These are phyloP conservation scores for Monarcha castaneiventris DNA, from an alignment of 2,113 vertebrate genomes.

Conservation along the genomic window DNA sequence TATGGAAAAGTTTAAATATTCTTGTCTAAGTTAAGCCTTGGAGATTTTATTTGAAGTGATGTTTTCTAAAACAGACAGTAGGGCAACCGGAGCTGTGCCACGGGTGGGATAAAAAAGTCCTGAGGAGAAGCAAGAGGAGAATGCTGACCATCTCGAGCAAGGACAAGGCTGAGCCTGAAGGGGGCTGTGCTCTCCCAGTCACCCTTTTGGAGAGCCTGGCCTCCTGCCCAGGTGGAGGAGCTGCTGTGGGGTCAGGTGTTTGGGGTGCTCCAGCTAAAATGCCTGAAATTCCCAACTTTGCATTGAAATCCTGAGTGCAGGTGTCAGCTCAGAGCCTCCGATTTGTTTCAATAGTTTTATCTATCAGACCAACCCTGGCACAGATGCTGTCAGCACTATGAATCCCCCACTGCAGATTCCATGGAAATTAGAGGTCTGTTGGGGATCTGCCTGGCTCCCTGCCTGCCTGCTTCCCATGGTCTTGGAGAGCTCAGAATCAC, in stretches of 20 bases:
- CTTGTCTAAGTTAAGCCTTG: conserved; percentile 42
- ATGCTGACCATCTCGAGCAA: neutral
- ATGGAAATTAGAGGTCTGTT: neutral
- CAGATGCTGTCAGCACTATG: fast-evolving
- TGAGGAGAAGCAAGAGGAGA: neutral
- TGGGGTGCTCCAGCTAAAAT: neutral
- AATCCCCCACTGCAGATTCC: neutral
- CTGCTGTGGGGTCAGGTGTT: fast-evolving
- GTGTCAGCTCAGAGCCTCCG: neutral
- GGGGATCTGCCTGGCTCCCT: neutral
- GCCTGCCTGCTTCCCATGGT: neutral
- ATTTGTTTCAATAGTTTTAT: neutral
- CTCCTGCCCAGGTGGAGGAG: neutral
- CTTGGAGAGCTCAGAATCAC: neutral
- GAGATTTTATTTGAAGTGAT: conserved; percentile 35
- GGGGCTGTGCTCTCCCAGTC: neutral
- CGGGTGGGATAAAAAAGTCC: neutral
- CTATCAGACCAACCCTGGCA: neutral
- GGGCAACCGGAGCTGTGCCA: conserved; percentile 33
- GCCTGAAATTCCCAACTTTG: neutral
- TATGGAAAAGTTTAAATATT: conserved; percentile 64
- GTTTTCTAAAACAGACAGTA: conserved; percentile 44
- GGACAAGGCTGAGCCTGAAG: neutral
- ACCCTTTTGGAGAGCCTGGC: neutral
- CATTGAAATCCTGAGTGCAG: neutral